Conservation (phyloP, 2,113 vertebrate genomes). For the Steatornis caripensis region DNA sequence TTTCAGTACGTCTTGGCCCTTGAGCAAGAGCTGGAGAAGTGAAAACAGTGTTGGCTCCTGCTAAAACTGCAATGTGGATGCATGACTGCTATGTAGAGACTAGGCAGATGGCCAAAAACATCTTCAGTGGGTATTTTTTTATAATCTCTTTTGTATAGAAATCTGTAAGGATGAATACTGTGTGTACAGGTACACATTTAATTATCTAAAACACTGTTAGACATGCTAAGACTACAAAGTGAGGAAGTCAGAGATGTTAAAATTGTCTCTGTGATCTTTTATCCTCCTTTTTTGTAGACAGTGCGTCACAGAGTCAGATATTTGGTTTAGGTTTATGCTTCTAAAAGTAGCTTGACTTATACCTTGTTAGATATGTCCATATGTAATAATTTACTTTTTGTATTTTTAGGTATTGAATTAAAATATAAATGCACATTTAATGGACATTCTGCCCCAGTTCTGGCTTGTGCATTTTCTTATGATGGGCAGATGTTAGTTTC, state of each 20-base stretch:
- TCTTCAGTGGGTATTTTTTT: not conserved
- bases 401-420: constrained; percentile 73
- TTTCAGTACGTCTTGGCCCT: not conserved
- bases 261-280: not conserved
- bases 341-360: not conserved
- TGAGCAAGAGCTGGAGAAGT: not conserved
- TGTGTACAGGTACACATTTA: not conserved
- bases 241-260: not conserved
- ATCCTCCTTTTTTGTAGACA: not conserved
- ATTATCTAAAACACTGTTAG: not conserved
- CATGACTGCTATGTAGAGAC: not conserved
- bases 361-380: not conserved
- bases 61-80: not conserved
- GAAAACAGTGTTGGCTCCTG: not conserved
- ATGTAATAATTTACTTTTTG: not conserved
- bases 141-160: not conserved
- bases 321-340: not conserved
- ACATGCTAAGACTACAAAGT: not conserved
- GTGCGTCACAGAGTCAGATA: not conserved
- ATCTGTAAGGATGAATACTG: not conserved
- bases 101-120: not conserved
- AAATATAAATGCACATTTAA: constrained; percentile 73
- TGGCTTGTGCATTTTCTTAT: constrained; percentile 85
- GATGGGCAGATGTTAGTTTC: constrained; percentile 84
- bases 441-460: constrained; percentile 82